Base-by-base conservation (phyloP, 1,140 invertebrate genomes). In the Apis dorsata region DNA sequence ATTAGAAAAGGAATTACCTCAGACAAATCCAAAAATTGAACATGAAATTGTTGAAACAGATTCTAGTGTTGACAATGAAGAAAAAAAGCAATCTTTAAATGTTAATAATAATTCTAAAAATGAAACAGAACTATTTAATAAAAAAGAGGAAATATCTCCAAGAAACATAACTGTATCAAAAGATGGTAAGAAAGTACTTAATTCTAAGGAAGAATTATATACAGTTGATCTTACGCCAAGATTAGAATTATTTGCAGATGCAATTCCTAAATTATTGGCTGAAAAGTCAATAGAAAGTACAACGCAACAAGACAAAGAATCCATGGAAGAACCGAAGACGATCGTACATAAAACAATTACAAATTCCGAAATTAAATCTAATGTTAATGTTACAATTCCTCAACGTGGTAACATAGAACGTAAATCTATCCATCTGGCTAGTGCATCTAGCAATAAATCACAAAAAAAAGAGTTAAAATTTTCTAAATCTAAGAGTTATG, bases 211-310 rank as follows among this genome's bases (percentile, higher is more conserved):
- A 66, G 93, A 94, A 73, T 75, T 94, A 21, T 94, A 93, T 57
- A 90, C 90, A 0, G 90, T 94, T 49, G 92, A 90, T 34, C 86
- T 94, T 1, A 94, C 93, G 1, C 93, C 93, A 2, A 86, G 93
- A 80, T 85, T 94, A 51, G 93, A 93, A 79, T 69, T 94, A 17
- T 94, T 94, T 79, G 93, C 92, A 4, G 93, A 94, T 79, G 90
- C 90, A 2, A 94, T 94, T 81, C 93, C 93, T 0, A 94, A 94
- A 84, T 74, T 94, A 0, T 90, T 93, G 2, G 93, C 93, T 17
- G 93, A 94, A 81, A 94, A 90, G 63, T 86, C 91, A 0, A 88
- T 68, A 44, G 92, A 92, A 68, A 83, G 84, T 69, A n/a, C 76
- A 44, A 65, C 60, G 15, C 53, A 84, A 74, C 85, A 84, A 59